Conservation (phyloP, 2,888 invertebrate genomes). For the Scaptomyza tumidula region DNA sequence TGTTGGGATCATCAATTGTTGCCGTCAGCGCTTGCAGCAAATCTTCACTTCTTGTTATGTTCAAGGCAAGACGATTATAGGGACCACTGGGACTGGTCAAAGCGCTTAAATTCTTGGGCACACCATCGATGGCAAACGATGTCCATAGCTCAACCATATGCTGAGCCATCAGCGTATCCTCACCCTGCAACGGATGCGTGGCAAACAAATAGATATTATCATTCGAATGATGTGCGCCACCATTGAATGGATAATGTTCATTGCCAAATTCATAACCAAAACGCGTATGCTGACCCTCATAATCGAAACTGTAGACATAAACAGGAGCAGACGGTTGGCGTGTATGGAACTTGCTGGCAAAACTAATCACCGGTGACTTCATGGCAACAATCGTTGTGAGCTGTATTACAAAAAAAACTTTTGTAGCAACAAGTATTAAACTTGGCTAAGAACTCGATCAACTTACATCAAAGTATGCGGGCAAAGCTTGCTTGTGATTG, state of each 20-base stretch:
- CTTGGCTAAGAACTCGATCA: not conserved
- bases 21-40: constrained; percentile 76
- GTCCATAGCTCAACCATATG: constrained; percentile 85
- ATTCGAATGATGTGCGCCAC: constrained; percentile 87
- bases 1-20: constrained; percentile 79
- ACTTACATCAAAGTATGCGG: constrained; percentile 85
- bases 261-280: constrained; percentile 84
- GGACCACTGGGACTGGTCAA: constrained; percentile 80
- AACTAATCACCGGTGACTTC: constrained; percentile 85
- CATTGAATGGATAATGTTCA: constrained; percentile 85
- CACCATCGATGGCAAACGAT: constrained; percentile 82
- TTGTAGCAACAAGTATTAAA: too few relatives aligned
- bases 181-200: constrained; percentile 77
- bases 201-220: constrained; percentile 87
- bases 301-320: constrained; percentile 86
- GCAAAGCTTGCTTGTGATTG: constrained; percentile 84
- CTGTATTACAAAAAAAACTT: constrained; percentile 48
- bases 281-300: constrained; percentile 83
- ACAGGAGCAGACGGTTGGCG: constrained; percentile 76
- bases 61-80: constrained; percentile 80
- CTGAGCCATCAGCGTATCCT: constrained; percentile 83
- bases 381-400: constrained; percentile 76
- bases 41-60: constrained; percentile 61
- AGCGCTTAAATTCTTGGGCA: constrained; percentile 62
- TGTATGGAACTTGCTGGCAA: constrained; percentile 74